Percentiles rank a stretch among this genome's conserved stretches.
Evolutionary conservation across 1,140 invertebrate genomes (phyloP).

Genomic region (Papilio polyxenes): DNA sequence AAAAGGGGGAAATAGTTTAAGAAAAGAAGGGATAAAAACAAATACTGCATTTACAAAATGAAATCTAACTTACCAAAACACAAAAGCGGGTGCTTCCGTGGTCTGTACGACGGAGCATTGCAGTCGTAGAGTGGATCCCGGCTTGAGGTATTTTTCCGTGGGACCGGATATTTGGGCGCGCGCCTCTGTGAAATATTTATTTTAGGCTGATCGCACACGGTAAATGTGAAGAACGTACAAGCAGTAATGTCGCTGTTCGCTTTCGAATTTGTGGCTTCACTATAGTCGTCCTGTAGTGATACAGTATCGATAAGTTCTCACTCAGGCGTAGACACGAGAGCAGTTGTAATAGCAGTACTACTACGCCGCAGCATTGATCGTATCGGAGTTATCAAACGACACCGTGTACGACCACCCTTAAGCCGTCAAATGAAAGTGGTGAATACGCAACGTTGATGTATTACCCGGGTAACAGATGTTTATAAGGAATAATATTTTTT

Average conservation of each 20-base stretch:
- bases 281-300: too few species aligned
- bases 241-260: neutral
- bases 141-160: constrained; percentile 91
- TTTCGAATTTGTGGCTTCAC: neutral
- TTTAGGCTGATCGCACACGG: constrained; percentile 9
- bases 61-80: constrained; percentile 86
- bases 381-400: neutral
- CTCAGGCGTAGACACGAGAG: too few species aligned
- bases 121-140: constrained; percentile 89
- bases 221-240: neutral
- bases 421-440: constrained; percentile 20
- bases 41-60: neutral
- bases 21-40: neutral
- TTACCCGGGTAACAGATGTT: constrained; percentile 32
- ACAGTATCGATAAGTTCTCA: too few species aligned
- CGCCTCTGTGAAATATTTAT: constrained; percentile 85
- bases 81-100: constrained; percentile 90
- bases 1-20: too few species aligned
- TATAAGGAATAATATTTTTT: constrained; percentile 24
- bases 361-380: neutral
- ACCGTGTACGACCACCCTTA: neutral
- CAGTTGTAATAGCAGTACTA: too few species aligned
- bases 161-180: constrained; percentile 91
- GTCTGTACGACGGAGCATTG: constrained; percentile 91
- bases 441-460: constrained; percentile 35